phyloP scores from a whole-genome alignment of 2,113 vertebrate genomes.

The Vicugna pacos region DNA sequence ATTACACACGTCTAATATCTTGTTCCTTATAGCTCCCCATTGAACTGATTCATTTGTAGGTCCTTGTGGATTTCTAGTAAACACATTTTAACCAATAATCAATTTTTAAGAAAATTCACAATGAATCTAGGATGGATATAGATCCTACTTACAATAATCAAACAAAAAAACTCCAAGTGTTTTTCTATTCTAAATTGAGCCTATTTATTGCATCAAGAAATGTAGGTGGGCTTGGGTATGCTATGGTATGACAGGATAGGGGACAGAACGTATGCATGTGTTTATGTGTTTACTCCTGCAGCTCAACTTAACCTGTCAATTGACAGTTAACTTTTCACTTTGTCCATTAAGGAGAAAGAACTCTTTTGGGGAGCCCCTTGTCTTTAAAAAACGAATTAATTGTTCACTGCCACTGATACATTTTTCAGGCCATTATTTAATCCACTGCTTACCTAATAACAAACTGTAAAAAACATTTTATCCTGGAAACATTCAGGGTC shows the following conservation, averaged over 20 bases:
- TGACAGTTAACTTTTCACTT: background rate
- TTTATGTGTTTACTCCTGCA: background rate
- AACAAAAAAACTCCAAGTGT: slow-evolving; percentile 12
- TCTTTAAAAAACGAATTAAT: background rate
- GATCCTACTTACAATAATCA: slow-evolving; percentile 13
- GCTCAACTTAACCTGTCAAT: background rate
- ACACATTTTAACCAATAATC: slow-evolving; percentile 20
- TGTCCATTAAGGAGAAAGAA: slow-evolving; percentile 41
- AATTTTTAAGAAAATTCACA: slow-evolving; percentile 59
- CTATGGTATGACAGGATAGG: no score
- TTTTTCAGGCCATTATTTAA: background rate
- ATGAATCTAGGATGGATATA: background rate
- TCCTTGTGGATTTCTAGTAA: background rate
- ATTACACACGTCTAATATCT: background rate
- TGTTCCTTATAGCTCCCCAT: background rate
- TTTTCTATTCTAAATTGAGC: slow-evolving; percentile 35
- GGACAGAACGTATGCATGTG: background rate
- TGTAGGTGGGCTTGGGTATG: background rate
- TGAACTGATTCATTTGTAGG: background rate
- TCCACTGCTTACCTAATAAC: background rate
- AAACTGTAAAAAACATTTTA: background rate
- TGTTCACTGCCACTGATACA: background rate
- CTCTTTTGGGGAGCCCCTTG: background rate
- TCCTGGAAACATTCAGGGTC: slow-evolving; percentile 6
- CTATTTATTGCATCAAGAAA: background rate